Evolutionary conservation across 2,888 invertebrate genomes (phyloP).

Genomic region (Thereva unica): DNA sequence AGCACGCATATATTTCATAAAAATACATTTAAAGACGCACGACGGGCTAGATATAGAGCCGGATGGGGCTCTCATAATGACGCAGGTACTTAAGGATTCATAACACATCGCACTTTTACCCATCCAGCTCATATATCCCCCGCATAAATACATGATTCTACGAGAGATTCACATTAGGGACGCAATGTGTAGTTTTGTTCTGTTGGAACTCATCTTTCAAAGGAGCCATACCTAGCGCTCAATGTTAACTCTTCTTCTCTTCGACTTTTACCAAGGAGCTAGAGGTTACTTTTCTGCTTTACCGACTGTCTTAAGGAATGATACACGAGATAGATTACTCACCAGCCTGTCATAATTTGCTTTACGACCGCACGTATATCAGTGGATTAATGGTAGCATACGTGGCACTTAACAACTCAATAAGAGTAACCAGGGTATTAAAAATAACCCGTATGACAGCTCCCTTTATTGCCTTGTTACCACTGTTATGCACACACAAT

Average conservation of each 20-base stretch:
- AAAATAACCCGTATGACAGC: conserved; percentile 18
- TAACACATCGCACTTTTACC: conserved; percentile 39
- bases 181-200: conserved; percentile 33
- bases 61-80: conserved; percentile 29
- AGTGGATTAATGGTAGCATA: conserved; percentile 24
- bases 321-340: conserved; percentile 29
- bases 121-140: conserved; percentile 27
- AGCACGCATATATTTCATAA: conserved; percentile 41
- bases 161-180: conserved; percentile 28
- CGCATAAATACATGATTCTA: conserved; percentile 15
- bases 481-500: not conserved
- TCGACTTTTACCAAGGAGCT: conserved; percentile 13
- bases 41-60: conserved; percentile 10
- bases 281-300: not conserved
- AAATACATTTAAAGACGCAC: conserved; percentile 28
- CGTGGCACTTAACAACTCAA: conserved; percentile 31
- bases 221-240: not conserved
- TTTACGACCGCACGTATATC: conserved; percentile 30
- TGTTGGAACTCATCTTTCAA: conserved; percentile 22
- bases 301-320: conserved; percentile 8
- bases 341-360: conserved; percentile 32
- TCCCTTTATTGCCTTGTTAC: conserved; percentile 1
- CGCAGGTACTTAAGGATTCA: conserved; percentile 39
- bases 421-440: conserved; percentile 22
- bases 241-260: not conserved